Conservation (phyloP, 2,888 invertebrate genomes). For the Nephrocerus scutellatus region DNA sequence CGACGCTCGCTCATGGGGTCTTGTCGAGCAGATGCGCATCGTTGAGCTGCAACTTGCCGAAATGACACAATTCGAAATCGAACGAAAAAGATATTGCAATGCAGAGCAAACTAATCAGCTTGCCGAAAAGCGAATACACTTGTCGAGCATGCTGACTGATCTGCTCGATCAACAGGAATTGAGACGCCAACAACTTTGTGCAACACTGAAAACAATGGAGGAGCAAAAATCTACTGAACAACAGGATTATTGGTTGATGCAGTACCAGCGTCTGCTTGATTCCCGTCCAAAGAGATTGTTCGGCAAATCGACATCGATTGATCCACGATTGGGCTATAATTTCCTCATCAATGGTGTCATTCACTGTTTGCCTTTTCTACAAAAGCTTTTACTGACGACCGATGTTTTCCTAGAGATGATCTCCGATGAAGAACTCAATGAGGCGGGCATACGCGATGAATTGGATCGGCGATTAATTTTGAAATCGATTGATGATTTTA, state of each 20-base stretch:
- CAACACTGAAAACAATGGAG: constrained; percentile 68
- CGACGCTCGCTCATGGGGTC: constrained; percentile 68
- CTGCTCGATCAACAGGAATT: constrained; percentile 62
- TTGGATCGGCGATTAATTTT: constrained; percentile 57
- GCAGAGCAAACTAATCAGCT: constrained; percentile 64
- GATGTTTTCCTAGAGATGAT: constrained; percentile 42
- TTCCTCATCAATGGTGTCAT: constrained; percentile 65
- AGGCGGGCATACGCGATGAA: constrained; percentile 53
- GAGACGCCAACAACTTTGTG: constrained; percentile 53
- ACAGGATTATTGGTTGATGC: constrained; percentile 66
- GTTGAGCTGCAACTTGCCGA: constrained; percentile 65
- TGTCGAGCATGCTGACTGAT: constrained; percentile 61
- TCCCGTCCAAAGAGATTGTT: constrained; percentile 59
- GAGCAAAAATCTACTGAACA: constrained; percentile 49
- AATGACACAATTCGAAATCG: constrained; percentile 65
- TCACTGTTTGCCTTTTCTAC: constrained; percentile 67
- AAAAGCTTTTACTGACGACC: constrained; percentile 27
- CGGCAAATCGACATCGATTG: constrained; percentile 56
- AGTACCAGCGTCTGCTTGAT: constrained; percentile 77
- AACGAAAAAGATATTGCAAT: constrained; percentile 60
- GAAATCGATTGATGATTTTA: constrained; percentile 57
- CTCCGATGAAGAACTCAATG: constrained; percentile 52
- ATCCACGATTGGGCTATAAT: constrained; percentile 61
- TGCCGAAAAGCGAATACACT: constrained; percentile 58
- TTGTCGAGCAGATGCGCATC: constrained; percentile 66